These are phyloP conservation scores for Drosophila teissieri DNA, from an alignment of 1,140 invertebrate genomes.

Conservation along the genomic window DNA sequence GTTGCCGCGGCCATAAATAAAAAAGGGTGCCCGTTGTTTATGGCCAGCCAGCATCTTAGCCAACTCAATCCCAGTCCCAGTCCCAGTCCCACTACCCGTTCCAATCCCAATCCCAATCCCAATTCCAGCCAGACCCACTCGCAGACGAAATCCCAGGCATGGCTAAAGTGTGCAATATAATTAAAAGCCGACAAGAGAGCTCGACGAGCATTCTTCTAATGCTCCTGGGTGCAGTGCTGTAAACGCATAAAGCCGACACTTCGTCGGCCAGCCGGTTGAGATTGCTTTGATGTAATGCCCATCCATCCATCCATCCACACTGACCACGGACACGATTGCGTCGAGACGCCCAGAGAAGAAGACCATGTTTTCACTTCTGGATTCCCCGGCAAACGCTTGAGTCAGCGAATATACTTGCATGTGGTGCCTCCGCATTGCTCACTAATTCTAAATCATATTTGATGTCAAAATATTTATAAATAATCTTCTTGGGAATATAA, in stretches of 20 bases:
- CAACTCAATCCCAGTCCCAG: slow-evolving; percentile 28
- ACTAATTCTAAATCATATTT: no score
- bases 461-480: no score
- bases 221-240: slow-evolving; percentile 68
- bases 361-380: not conserved
- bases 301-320: slow-evolving; percentile 23
- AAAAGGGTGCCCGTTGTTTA: slow-evolving; percentile 81
- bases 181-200: slow-evolving; percentile 82
- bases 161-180: slow-evolving; percentile 84
- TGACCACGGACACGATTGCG: slow-evolving; percentile 13
- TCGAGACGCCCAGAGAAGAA: not conserved
- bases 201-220: slow-evolving; percentile 69
- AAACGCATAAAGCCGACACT: slow-evolving; percentile 71
- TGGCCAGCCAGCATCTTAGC: slow-evolving; percentile 53
- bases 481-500: no score
- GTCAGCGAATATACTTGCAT: not conserved
- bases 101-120: slow-evolving; percentile 7
- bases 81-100: slow-evolving; percentile 15
- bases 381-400: not conserved
- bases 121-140: slow-evolving; percentile 23
- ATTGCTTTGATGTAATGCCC: slow-evolving; percentile 72
- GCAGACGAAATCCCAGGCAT: slow-evolving; percentile 63
- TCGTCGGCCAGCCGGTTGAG: slow-evolving; percentile 38
- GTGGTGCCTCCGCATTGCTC: no score
- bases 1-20: slow-evolving; percentile 79